Evolutionary conservation across 2,113 vertebrate species (phyloP).

Genomic region (Todiramphus chloris): DNA sequence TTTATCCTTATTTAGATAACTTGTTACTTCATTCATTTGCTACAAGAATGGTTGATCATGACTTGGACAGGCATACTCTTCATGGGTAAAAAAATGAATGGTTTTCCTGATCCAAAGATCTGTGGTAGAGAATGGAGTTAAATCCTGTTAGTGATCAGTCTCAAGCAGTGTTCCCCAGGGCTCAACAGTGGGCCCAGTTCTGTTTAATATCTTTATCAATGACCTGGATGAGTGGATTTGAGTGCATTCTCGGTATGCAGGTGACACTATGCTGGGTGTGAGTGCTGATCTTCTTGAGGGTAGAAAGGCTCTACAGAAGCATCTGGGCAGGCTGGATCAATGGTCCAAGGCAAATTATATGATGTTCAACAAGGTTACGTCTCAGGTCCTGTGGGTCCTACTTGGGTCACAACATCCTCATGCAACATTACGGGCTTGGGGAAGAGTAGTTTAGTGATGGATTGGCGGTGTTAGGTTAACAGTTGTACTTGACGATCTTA

Average conservation of each 20-base stretch:
- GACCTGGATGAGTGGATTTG: rapidly evolving
- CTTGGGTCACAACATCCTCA: not conserved
- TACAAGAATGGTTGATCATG: not conserved
- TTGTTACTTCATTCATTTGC: not conserved
- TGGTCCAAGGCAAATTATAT: rapidly evolving
- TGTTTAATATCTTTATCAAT: not conserved
- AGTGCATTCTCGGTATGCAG: not conserved
- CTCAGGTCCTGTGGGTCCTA: rapidly evolving
- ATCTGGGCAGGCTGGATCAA: rapidly evolving
- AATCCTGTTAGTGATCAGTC: rapidly evolving
- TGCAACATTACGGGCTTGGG: rapidly evolving
- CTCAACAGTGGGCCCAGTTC: not conserved
- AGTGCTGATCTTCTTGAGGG: not conserved
- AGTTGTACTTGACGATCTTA: rapidly evolving
- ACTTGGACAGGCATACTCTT: rapidly evolving
- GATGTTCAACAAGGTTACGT: not conserved
- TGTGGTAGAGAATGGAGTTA: not conserved
- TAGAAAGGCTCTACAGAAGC: not conserved
- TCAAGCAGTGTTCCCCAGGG: not conserved
- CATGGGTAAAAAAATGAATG: not conserved
- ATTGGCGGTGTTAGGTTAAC: not conserved
- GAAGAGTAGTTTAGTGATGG: not conserved
- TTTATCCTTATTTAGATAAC: not conserved
- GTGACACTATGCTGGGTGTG: rapidly evolving
- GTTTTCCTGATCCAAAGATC: not conserved